Evolutionary conservation across 2,113 vertebrate genomes (phyloP).

Genomic region (Leucoraja erinaceus): DNA sequence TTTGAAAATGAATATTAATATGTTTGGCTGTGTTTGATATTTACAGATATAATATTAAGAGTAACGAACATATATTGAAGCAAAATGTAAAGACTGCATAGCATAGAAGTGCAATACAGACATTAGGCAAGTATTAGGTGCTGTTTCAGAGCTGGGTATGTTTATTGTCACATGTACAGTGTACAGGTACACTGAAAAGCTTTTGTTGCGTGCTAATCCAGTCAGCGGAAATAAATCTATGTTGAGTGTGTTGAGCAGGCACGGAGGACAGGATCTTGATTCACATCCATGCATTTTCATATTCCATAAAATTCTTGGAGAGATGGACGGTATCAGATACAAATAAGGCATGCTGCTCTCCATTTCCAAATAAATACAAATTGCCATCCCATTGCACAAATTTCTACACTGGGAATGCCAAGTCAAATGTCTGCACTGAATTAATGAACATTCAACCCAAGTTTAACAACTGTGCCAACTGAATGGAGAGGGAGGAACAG

Average conservation of each 20-base stretch:
- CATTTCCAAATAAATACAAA: neutral
- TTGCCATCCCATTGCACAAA: neutral
- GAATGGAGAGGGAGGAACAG: neutral
- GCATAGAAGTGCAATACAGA: neutral
- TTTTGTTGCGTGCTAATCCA: too few species aligned
- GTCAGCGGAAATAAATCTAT: too few species aligned
- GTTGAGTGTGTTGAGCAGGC: neutral
- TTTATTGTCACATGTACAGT: too few species aligned
- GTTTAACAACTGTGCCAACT: neutral
- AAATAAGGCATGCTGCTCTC: neutral
- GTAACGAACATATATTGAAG: neutral
- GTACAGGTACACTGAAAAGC: too few species aligned
- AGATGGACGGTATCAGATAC: neutral
- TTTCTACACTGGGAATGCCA: neutral
- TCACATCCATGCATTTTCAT: neutral
- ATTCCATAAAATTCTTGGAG: slow-evolving; percentile 1
- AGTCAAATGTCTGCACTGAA: neutral
- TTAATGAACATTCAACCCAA: neutral
- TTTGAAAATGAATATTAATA: neutral
- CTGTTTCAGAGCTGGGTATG: neutral
- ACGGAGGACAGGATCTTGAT: neutral
- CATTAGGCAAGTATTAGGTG: neutral
- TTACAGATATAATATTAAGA: neutral
- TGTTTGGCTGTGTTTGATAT: neutral
- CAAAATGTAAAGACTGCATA: neutral